These are phyloP conservation scores for Penaeus japonicus DNA, from an alignment of 1,140 invertebrate species.

Conservation along the genomic window DNA sequence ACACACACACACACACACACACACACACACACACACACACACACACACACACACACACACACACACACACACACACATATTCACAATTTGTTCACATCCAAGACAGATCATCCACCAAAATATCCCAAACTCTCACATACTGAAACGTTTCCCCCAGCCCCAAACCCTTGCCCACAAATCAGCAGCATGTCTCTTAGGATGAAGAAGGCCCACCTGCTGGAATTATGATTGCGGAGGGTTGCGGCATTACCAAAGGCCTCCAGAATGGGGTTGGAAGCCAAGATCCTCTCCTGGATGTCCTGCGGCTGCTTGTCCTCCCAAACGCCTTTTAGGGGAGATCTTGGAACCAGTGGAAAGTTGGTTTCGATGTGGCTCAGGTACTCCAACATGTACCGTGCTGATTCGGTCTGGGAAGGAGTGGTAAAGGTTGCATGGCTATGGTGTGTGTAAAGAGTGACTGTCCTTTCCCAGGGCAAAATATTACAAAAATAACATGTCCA, in stretches of 20 bases:
- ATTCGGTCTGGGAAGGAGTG: constrained; percentile 46
- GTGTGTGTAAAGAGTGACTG: background rate
- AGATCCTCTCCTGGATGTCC: constrained; percentile 81
- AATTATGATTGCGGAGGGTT: constrained; percentile 93
- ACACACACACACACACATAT: too few species aligned
- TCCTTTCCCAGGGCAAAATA: background rate
- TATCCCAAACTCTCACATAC: background rate
- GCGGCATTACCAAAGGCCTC: constrained; percentile 98
- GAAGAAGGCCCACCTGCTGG: constrained; percentile 68
- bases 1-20: too few species aligned
- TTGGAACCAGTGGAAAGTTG: background rate
- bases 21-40: too few species aligned
- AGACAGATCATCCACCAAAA: background rate
- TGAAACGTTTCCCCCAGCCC: too few species aligned
- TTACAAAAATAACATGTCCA: too few species aligned
- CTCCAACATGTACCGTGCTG: constrained; percentile 52
- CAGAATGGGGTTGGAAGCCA: constrained; percentile 94
- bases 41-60: too few species aligned
- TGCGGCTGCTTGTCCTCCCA: constrained; percentile 29
- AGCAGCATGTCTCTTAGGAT: too few species aligned
- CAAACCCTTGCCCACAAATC: too few species aligned
- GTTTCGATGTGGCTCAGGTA: constrained; percentile 53
- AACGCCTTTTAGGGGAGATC: constrained; percentile 11
- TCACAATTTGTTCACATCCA: too few species aligned
- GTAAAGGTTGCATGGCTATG: background rate